Evolutionary conservation across 2,797 vertebrate species (phyloP).

Genomic region (Pterois miles): DNA sequence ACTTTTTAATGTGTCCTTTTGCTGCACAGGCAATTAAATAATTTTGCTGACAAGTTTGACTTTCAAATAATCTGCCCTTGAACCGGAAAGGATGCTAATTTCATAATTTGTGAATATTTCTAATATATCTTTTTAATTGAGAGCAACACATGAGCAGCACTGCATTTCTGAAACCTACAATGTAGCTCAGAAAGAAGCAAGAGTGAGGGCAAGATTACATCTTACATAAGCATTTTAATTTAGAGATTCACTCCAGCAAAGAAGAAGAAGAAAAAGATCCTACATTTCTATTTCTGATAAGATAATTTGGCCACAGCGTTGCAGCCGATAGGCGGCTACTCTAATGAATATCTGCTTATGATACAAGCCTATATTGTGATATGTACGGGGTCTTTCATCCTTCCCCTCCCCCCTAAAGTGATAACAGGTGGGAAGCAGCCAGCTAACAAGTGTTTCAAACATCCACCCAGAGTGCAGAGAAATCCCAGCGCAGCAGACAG

Average conservation of each 20-base stretch:
- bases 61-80: slow-evolving; percentile 7
- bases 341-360: neutral
- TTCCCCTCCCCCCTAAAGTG: slow-evolving; percentile 22
- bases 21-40: neutral
- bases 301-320: neutral
- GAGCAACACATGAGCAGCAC: slow-evolving; percentile 2
- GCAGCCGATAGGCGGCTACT: neutral
- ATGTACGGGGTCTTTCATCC: slow-evolving; percentile 11
- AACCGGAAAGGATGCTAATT: slow-evolving; percentile 13
- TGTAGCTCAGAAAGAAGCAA: slow-evolving; percentile 7
- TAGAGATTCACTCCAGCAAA: slow-evolving; percentile 2
- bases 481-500: slow-evolving; percentile 56
- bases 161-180: slow-evolving; percentile 16
- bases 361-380: slow-evolving; percentile 10
- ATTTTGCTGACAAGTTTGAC: neutral
- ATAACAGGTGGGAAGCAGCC: slow-evolving; percentile 61
- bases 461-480: slow-evolving; percentile 50
- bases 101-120: slow-evolving; percentile 11
- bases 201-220: slow-evolving; percentile 7
- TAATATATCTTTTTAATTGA: slow-evolving; percentile 10
- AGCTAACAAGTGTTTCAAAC: slow-evolving; percentile 71
- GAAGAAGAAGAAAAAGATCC: no score
- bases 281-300: slow-evolving; percentile 19
- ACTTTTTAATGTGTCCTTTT: neutral
- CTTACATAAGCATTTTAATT: slow-evolving; percentile 29